Evolutionary conservation across 2,888 invertebrate species (phyloP), one percentile per base, ranked within the genome.

Genomic region (Pseudococcus viburni): DNA sequence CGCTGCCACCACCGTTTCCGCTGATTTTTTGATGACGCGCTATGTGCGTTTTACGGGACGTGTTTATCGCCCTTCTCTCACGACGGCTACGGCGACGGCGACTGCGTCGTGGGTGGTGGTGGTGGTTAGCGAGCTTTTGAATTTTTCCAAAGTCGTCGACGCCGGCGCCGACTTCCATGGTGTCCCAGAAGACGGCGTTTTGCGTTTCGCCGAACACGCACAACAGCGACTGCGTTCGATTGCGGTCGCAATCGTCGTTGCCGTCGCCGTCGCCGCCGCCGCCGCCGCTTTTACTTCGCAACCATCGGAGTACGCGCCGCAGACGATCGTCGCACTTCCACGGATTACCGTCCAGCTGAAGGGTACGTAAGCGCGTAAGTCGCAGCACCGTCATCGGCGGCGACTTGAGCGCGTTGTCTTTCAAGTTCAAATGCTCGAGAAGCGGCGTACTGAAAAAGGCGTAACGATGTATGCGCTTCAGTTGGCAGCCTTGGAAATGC

Each of bases 101-200:
- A 15, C 17, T 17, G 17, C 17, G 26, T 33, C 17, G 55, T 4
- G 11, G 55, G 5, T 55, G 55, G 11, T 17, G 55, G 11, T 17
- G 55, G 3, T 3, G 1, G 26, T 33, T 55, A 1, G 17, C 17
- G 55, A 15, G 55, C 8, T 33, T 1, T 33, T 33, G 48, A 77
- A 87, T 80, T 87, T 87, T 48, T 5, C 22, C 22, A 9, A 51
- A n/a, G 33, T 80, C 26, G 26, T 33, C 26, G 26, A 3, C 26
- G 26, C 26, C 26, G 26, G 3, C 26, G 26, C 26, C 26, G 26
- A 39, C 80, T 26, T 87, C 87, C 87, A 87, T 87, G 6, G 87
- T 87, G 33, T 87, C 87, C 87, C 87, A 87, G n/a, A 87, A 83
- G 11, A 87, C 48, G 12, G 87, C 83, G 87, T 87, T 80, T n/a